phyloP scores from a whole-genome alignment of 2,797 vertebrate genomes.

The Typhlichthys subterraneus region DNA sequence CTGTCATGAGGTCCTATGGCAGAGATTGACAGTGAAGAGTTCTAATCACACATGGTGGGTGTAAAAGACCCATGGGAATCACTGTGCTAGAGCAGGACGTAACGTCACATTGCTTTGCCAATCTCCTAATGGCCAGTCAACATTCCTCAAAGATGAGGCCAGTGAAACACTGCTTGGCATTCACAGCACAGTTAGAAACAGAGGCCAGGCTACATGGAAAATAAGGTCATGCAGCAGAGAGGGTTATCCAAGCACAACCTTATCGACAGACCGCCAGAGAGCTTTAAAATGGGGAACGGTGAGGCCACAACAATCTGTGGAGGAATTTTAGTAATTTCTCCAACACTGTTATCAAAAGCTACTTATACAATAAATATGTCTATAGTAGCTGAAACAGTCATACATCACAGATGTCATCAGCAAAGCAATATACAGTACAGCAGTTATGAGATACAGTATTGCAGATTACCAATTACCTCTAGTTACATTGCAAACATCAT shows the following conservation, averaged over 20 bases:
- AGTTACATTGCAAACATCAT: no score
- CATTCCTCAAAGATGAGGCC: constrained; percentile 71
- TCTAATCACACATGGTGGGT: constrained; percentile 57
- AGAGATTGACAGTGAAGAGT: constrained; percentile 57
- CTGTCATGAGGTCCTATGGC: constrained; percentile 32
- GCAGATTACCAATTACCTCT: no score
- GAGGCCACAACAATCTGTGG: constrained; percentile 13
- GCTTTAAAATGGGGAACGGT: not conserved
- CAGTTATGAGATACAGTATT: no score
- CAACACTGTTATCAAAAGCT: no score
- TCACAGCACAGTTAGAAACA: constrained; percentile 31
- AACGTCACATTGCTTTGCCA: constrained; percentile 67
- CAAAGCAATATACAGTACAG: no score
- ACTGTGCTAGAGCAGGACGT: constrained; percentile 56
- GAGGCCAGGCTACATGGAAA: constrained; percentile 29
- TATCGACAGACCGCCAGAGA: constrained; percentile 21
- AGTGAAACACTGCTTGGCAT: constrained; percentile 41
- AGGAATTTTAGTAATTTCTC: not conserved
- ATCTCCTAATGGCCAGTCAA: constrained; percentile 61
- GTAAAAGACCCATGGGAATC: constrained; percentile 50
- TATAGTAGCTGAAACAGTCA: no score
- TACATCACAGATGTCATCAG: no score
- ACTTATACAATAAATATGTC: no score
- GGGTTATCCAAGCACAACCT: constrained; percentile 28
- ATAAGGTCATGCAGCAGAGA: constrained; percentile 38